Base-by-base conservation (phyloP, 1,140 invertebrate genomes). In the Wasmannia auropunctata region DNA sequence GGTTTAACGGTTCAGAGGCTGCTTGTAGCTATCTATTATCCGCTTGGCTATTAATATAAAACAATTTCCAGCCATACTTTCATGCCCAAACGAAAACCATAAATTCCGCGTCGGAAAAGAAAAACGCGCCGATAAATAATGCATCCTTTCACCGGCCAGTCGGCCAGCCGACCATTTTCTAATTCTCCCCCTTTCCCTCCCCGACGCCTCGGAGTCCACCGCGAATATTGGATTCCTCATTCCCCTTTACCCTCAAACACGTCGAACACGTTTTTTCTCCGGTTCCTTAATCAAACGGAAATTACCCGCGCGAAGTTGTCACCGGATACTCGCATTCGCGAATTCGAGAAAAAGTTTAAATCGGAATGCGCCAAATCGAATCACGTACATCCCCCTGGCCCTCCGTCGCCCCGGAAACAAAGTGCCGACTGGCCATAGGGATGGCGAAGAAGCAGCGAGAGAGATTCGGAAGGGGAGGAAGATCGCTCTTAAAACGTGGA, bases 341-440 rank as follows among this genome's bases (percentile, higher is more conserved):
- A 80, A 87, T 88, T 86, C 86, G 86, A 88, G 93, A 94, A 93
- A 93, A 94, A 93, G 91, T 94, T 94, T 92, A 92, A 94, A 94
- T 93, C 93, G 93, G 93, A 94, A 94, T 94, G 93, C 90, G 89
- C 88, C 92, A 93, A 94, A 94, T 94, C 94, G 93, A 94, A 94
- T 94, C 93, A 94, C 93, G 93, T 94, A 92, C 93, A 69, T 79
- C 70, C 86, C 86, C 88, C 85, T n/a, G 8, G 25, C 11, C 62
- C 67, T 72, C 83, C 54, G 70, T 60, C 75, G 77, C 58, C 86
- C 51, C 80, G 76, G 79, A 89, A 89, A 90, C 88, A 89, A 87
- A 89, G 88, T 84, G 84, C 56, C 88, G 83, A 77, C 81, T 58
- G 25, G 67, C 67, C 67, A 69, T 74, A 58, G 79, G 37, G 25